These are phyloP conservation scores for Ceyx melanurus DNA, from an alignment of 2,113 vertebrate species.

Conservation along the genomic window DNA sequence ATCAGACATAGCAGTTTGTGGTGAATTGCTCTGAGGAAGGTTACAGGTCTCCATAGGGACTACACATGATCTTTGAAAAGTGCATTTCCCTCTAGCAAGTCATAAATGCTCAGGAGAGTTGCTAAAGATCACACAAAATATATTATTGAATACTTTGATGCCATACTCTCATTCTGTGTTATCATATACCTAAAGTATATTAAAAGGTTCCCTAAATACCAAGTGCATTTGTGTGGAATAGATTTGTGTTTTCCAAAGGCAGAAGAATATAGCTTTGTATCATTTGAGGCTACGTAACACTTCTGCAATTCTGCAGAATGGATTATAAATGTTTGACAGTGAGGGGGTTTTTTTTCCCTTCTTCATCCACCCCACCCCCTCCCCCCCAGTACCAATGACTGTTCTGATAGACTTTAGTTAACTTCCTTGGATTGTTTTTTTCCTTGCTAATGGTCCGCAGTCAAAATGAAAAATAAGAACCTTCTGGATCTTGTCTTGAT, in stretches of 20 bases:
- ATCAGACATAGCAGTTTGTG: slow-evolving; percentile 41
- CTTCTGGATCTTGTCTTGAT: slow-evolving; percentile 56
- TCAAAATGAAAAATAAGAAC: slow-evolving; percentile 63
- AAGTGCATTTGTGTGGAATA: background rate
- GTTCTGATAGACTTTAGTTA: slow-evolving; percentile 14
- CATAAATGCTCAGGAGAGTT: slow-evolving; percentile 42
- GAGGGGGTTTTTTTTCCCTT: fast-evolving
- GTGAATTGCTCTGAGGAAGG: slow-evolving; percentile 59
- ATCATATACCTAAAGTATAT: slow-evolving; percentile 21
- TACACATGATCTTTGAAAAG: slow-evolving; percentile 61
- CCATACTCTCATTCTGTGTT: background rate
- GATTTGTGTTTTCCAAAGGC: slow-evolving; percentile 11
- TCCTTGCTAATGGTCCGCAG: background rate
- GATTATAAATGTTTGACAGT: background rate
- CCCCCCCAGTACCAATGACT: background rate
- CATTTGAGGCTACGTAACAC: background rate
- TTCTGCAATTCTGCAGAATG: background rate
- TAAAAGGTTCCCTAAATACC: slow-evolving; percentile 54
- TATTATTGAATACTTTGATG: slow-evolving; percentile 32
- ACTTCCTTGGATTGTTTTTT: slow-evolving; percentile 11
- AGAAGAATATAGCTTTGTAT: background rate
- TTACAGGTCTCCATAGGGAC: slow-evolving; percentile 67
- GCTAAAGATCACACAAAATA: slow-evolving; percentile 61
- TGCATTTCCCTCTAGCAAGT: slow-evolving; percentile 49
- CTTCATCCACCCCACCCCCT: too few species aligned